Evolutionary conservation across 2,797 vertebrate genomes (phyloP), one percentile per base, ranked within the genome.

Genomic region (Cichlasoma orientale): DNA sequence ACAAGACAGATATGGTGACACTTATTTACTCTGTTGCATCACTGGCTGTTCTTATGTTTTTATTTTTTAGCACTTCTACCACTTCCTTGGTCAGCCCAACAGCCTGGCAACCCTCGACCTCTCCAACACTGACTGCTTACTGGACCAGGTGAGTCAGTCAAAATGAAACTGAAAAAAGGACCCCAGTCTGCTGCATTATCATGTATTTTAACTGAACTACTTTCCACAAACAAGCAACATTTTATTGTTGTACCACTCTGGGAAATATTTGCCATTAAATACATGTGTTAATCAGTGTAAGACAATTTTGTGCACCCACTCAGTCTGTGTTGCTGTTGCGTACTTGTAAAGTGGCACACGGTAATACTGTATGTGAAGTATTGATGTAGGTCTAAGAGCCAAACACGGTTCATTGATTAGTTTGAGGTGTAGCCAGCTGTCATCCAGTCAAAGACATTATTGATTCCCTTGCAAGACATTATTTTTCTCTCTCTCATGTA

Each of bases 71-170:
- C 96, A 95, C 93, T 96, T 99, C 92, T 97, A 97, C 92, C 95
- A 95, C 87, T 99, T 99, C 93, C 94, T 99, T 89, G 95, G 96
- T 82, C 97, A 98, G 87, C 97, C 97, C 79, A 99, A 99, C 92
- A 95, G 95, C 84, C 94, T 99, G 89, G 89, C 88, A 74, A 96
- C 96, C 18, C 95, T 99, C 92, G 98, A 99, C 93, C 95, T 99
- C 88, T 99, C 97, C 88, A 98, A 97, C 92, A 97, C 98, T 0
- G 98, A 99, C 90, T 99, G 98, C 91, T 96, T 97, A 1, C 93
- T 99, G 90, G 98, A 99, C 91, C 95, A 96, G 97, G 98, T 99
- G 95, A 93, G 93, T 86, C 50, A 11, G 29, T 16, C 61, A 36
- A 5, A 12, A 33, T 3, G 1, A 59, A 16, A 19, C 4, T 21